Evolutionary conservation across 1,140 invertebrate species (phyloP).

Genomic region (Pentalonia nigronervosa): DNA sequence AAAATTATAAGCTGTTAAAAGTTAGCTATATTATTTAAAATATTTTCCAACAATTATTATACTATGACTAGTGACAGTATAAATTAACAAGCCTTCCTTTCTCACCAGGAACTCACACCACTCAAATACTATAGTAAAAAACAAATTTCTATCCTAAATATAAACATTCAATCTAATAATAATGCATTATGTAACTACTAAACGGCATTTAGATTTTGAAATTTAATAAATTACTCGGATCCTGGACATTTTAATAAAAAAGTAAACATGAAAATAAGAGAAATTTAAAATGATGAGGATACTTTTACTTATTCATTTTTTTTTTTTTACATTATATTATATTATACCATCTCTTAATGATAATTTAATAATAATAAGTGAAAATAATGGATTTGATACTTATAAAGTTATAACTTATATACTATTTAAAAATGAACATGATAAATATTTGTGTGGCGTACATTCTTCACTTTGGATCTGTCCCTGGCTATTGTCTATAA

Average conservation of each 20-base stretch:
- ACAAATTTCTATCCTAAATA: not conserved
- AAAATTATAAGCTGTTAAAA: not conserved
- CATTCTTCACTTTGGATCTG: not conserved
- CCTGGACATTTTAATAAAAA: not conserved
- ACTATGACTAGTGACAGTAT: too few species aligned
- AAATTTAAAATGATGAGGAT: not conserved
- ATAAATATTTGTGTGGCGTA: not conserved
- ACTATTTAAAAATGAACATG: not conserved
- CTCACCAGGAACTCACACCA: not conserved
- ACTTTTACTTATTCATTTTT: not conserved
- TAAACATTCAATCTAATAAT: not conserved
- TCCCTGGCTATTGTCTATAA: not conserved
- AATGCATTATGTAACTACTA: not conserved
- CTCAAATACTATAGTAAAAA: not conserved
- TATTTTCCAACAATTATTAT: too few species aligned
- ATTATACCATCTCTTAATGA: not conserved
- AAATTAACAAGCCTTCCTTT: too few species aligned
- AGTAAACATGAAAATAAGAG: not conserved
- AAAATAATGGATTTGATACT: not conserved
- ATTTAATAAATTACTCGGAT: conserved; percentile 8
- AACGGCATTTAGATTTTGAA: not conserved
- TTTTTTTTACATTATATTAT: not conserved
- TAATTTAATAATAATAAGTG: not conserved
- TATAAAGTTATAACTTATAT: not conserved
- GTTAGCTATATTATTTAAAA: not conserved